These are phyloP conservation scores for Patella depressa DNA, from an alignment of 2,888 invertebrate species.

Conservation along the genomic window DNA sequence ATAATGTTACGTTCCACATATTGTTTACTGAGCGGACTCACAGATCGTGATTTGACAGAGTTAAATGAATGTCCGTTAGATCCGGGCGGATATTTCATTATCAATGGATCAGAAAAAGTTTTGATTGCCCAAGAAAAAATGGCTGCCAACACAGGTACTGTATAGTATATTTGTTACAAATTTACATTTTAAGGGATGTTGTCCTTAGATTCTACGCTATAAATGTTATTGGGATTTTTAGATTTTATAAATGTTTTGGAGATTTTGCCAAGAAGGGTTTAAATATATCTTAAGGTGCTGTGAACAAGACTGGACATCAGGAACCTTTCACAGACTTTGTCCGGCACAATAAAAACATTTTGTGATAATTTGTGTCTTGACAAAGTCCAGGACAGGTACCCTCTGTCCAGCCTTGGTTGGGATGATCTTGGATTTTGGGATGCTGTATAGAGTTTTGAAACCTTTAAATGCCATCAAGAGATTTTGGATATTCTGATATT, in stretches of 20 bases:
- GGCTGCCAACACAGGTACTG: conserved; percentile 91
- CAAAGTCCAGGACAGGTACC: too few species aligned
- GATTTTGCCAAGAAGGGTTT: not conserved
- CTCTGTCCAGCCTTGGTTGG: too few species aligned
- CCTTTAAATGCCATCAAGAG: too few species aligned
- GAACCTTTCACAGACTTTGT: too few species aligned
- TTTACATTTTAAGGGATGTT: not conserved
- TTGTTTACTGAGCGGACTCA: conserved; percentile 92
- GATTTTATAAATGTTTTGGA: not conserved
- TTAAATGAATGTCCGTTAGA: conserved; percentile 99
- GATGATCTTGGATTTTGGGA: too few species aligned
- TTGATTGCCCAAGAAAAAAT: conserved; percentile 99
- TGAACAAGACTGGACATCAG: not conserved
- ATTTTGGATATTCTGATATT: too few species aligned
- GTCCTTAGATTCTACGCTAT: not conserved
- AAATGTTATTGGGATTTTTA: too few species aligned
- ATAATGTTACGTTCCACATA: conserved; percentile 99
- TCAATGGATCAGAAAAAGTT: conserved; percentile 98
- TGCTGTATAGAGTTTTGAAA: too few species aligned
- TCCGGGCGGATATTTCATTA: conserved; percentile 99
- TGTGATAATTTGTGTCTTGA: too few species aligned
- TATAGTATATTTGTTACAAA: not conserved
- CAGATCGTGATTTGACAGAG: conserved; percentile 99
- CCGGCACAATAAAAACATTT: too few species aligned
- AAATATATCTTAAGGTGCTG: not conserved